Percentiles rank a stretch among this genome's conserved stretches.
These are phyloP conservation scores for Drosophila cracens DNA, from an alignment of 2,888 invertebrate species.

Conservation along the genomic window DNA sequence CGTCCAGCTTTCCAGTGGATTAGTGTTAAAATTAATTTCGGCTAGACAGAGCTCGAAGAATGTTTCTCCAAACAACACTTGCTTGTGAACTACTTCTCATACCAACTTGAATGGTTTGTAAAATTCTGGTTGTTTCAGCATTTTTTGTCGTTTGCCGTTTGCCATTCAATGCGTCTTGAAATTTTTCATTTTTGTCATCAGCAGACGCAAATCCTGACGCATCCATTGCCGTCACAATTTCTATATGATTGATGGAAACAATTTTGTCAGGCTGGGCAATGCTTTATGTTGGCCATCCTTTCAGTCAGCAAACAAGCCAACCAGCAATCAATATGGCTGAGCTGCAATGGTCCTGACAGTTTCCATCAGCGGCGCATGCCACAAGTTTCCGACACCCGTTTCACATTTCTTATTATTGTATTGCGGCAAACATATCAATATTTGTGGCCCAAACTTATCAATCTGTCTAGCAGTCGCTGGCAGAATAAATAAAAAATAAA, in stretches of 20 bases:
- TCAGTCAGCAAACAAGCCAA: constrained; percentile 45
- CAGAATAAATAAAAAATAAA: background rate
- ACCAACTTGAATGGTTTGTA: background rate
- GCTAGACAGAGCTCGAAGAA: background rate
- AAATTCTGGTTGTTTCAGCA: background rate
- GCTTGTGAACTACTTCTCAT: background rate
- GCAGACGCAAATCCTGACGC: constrained; percentile 31
- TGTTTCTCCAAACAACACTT: background rate
- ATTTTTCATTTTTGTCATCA: constrained; percentile 36
- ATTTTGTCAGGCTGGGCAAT: constrained; percentile 42
- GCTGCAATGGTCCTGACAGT: constrained; percentile 42
- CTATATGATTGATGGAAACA: constrained; percentile 57
- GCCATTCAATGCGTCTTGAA: background rate
- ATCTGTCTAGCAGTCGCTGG: constrained; percentile 19
- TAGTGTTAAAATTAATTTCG: background rate
- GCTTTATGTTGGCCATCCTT: constrained; percentile 18
- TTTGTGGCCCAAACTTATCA: constrained; percentile 22
- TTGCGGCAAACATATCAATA: constrained; percentile 46
- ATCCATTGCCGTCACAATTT: constrained; percentile 23
- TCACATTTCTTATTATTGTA: constrained; percentile 29
- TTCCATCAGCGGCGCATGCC: constrained; percentile 42
- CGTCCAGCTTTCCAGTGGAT: background rate
- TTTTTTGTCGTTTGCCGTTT: background rate
- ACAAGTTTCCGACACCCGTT: constrained; percentile 26
- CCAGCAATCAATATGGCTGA: constrained; percentile 52